Percentiles rank a stretch among this genome's conserved stretches.
phyloP scores from a whole-genome alignment of 2,113 vertebrate genomes.

The Vidua chalybeata region DNA sequence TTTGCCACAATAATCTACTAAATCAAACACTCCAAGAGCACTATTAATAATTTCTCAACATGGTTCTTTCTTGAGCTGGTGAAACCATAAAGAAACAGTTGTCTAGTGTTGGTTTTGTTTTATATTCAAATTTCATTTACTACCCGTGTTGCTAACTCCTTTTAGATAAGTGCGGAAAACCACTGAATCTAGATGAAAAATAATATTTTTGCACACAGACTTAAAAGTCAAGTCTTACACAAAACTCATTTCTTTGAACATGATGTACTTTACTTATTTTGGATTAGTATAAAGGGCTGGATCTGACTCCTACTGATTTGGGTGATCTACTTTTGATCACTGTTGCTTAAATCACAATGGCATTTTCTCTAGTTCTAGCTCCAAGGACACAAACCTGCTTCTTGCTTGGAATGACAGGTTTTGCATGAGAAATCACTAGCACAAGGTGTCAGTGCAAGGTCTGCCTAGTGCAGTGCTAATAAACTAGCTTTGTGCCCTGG shows the following conservation, averaged over 20 bases:
- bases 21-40: neutral
- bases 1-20: neutral
- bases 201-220: conserved; percentile 43
- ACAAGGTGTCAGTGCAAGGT: neutral
- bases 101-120: neutral
- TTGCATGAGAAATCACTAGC: neutral
- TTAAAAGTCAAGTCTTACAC: conserved; percentile 62
- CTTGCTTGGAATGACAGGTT: neutral
- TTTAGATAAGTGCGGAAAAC: conserved; percentile 19
- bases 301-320: conserved; percentile 40
- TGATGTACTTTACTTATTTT: conserved; percentile 65
- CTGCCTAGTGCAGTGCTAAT: neutral
- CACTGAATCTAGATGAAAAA: conserved; percentile 62
- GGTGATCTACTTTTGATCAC: conserved; percentile 51
- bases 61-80: neutral
- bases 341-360: conserved; percentile 52
- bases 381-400: conserved; percentile 21
- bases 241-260: conserved; percentile 65
- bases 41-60: neutral
- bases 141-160: conserved; percentile 26
- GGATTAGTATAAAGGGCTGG: conserved; percentile 53
- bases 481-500: neutral
- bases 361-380: conserved; percentile 49
- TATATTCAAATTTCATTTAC: conserved; percentile 22
- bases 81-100: neutral